A percentile compares a stretch with the other conserved stretches of the same genome.
phyloP scores from a whole-genome alignment of 2,888 invertebrate species.

The Formica aserva region DNA sequence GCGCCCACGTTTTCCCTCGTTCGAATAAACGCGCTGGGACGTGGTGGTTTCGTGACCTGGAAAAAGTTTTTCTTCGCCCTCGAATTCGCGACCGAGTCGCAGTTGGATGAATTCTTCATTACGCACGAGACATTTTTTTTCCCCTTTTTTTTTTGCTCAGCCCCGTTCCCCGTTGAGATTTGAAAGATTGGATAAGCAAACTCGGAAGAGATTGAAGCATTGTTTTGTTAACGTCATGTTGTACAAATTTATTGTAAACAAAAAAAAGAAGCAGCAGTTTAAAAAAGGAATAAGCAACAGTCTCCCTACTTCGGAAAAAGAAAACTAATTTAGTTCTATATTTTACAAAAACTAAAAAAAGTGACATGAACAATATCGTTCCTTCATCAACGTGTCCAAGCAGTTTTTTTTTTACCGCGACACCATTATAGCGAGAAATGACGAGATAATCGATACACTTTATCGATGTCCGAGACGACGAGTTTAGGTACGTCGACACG shows the following conservation, averaged over 20 bases:
- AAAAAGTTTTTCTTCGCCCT: slow-evolving; percentile 31
- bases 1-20: slow-evolving; percentile 27
- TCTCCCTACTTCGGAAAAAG: not conserved
- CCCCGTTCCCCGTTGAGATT: not conserved
- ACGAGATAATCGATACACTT: slow-evolving; percentile 9
- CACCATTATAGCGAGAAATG: not conserved
- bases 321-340: not conserved
- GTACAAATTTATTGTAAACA: not conserved
- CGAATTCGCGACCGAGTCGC: slow-evolving; percentile 14
- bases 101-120: slow-evolving; percentile 36
- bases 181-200: not conserved
- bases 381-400: not conserved
- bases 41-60: slow-evolving; percentile 25
- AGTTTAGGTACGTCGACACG: slow-evolving; percentile 17
- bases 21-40: slow-evolving; percentile 18
- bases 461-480: not conserved
- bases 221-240: not conserved
- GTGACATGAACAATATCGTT: not conserved
- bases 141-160: not conserved
- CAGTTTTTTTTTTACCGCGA: not conserved
- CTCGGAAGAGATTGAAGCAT: not conserved
- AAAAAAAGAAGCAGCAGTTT: not conserved
- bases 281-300: not conserved
- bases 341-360: not conserved
- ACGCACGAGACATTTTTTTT: not conserved